A percentile compares a stretch with the other conserved stretches of the same genome.
Evolutionary conservation across 2,888 invertebrate species (phyloP).

Genomic region (Ectemnius lituratus): DNA sequence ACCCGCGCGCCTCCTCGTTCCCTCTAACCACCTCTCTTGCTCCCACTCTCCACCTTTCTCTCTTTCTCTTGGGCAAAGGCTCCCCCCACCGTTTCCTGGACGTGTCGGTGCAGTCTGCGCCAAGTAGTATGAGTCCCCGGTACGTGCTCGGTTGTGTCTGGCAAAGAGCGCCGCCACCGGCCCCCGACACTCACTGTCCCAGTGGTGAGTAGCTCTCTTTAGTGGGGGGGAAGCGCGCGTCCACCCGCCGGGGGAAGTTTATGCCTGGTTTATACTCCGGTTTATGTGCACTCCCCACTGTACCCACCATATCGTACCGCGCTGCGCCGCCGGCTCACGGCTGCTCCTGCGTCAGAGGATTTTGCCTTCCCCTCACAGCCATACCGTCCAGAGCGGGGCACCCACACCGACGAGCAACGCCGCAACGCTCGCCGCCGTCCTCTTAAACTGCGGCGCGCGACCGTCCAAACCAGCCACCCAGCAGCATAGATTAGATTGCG

Average conservation of each 20-base stretch:
- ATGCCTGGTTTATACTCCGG: conserved; percentile 60
- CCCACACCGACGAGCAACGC: background rate
- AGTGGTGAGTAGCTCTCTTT: conserved; percentile 22
- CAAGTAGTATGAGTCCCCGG: background rate
- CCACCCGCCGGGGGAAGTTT: conserved; percentile 40
- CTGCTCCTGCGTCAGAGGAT: conserved; percentile 52
- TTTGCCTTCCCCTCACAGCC: conserved; percentile 18
- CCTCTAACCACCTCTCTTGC: conserved; percentile 20
- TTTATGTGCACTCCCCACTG: conserved; percentile 57
- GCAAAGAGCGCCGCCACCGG: background rate
- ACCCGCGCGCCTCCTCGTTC: conserved; percentile 30
- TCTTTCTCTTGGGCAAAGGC: no score
- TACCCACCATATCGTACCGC: no score
- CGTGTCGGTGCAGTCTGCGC: no score
- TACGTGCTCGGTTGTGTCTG: background rate
- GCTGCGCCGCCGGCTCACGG: no score
- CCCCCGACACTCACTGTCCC: conserved; percentile 28
- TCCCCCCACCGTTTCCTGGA: no score
- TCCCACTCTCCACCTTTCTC: conserved; percentile 8
- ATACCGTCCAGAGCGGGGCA: conserved; percentile 16
- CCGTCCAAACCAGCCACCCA: conserved; percentile 36
- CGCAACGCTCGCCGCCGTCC: conserved; percentile 30
- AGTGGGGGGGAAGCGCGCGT: conserved; percentile 13
- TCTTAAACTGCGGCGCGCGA: conserved; percentile 13
- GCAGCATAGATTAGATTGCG: conserved; percentile 67